phyloP scores from a whole-genome alignment of 2,888 invertebrate species.

The Dorcus hopei region DNA sequence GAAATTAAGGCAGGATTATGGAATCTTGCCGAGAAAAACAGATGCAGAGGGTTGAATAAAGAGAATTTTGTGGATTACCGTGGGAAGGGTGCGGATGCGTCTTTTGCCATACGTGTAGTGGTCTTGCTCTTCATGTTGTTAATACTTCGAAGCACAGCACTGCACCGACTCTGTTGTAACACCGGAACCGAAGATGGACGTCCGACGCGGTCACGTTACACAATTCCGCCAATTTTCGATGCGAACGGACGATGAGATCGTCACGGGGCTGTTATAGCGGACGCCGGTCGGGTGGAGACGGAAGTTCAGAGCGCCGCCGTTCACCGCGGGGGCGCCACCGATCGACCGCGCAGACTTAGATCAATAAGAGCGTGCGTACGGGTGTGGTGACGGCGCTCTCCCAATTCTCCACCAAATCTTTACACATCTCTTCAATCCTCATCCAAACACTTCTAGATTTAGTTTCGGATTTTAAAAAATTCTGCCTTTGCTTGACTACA shows the following conservation, averaged over 20 bases:
- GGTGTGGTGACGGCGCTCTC: constrained; percentile 20
- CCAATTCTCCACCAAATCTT: too few species aligned
- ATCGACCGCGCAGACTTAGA: constrained; percentile 44
- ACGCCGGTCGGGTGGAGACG: constrained; percentile 48
- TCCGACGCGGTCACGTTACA: background rate
- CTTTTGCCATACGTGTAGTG: constrained; percentile 18
- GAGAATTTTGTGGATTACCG: constrained; percentile 5
- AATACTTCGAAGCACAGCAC: background rate
- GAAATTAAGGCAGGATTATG: too few species aligned
- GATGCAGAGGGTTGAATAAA: too few species aligned
- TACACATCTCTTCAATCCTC: too few species aligned
- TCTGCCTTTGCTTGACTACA: too few species aligned
- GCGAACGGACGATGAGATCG: constrained; percentile 7
- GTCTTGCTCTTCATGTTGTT: background rate
- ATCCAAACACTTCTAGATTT: too few species aligned
- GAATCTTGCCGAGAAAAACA: too few species aligned
- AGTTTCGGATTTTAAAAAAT: too few species aligned
- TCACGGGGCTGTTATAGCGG: constrained; percentile 11
- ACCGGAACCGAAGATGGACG: background rate
- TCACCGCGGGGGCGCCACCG: constrained; percentile 49
- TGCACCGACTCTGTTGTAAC: background rate
- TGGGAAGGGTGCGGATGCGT: constrained; percentile 25
- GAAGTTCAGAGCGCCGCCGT: constrained; percentile 47
- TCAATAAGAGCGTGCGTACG: constrained; percentile 33
- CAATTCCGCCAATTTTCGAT: background rate